Evolutionary conservation across 1,140 invertebrate species (phyloP), one percentile per base, ranked within the genome.

Genomic region (Macrocentrus cingulum): DNA sequence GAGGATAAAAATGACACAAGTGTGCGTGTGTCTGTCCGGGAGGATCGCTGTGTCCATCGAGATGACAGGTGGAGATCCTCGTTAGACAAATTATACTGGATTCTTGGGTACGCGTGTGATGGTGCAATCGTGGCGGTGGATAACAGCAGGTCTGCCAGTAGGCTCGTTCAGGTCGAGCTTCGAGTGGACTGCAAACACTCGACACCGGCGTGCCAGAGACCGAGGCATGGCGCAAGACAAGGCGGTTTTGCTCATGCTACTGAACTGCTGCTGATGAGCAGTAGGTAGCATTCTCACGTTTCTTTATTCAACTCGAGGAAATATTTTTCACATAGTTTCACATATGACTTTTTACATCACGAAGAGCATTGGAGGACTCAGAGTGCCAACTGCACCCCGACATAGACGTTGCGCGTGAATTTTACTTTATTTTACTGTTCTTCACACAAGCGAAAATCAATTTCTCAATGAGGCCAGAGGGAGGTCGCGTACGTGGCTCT

Each of bases 171-270:
- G 64, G 66, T 71, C 70, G 67, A 64, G 61, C 66, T 70, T 74
- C 61, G 66, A 74, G 72, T 72, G 72, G 66, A 69, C 68, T 68
- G 72, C 69, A 72, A 74, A 74, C 72, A 74, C 72, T 74, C 66
- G 54, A 56, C 37, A 36, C 57, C 54, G 46, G 44, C 36, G 39
- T 18, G n/a, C 52, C 34, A 42, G 55, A 59, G 52, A 45, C 62
- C 56, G 45, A n/a, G 36, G 53, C 60, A 39, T 59, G 36, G 42
- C 52, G 48, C 36, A 56, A 61, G 60, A 57, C 55, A 54, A 57
- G 59, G 37, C 55, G 29, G 39, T 57, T 53, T 34, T 51, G 44
- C 52, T 19, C 19, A 25, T 22, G 56, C 62, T 65, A 37, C 45
- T 34, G 23, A 59, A 46, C 61, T 62, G 59, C 61, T 46, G 52